These are phyloP conservation scores for Poeciliopsis gracilis DNA, from an alignment of 2,797 vertebrate genomes.

Conservation along the genomic window DNA sequence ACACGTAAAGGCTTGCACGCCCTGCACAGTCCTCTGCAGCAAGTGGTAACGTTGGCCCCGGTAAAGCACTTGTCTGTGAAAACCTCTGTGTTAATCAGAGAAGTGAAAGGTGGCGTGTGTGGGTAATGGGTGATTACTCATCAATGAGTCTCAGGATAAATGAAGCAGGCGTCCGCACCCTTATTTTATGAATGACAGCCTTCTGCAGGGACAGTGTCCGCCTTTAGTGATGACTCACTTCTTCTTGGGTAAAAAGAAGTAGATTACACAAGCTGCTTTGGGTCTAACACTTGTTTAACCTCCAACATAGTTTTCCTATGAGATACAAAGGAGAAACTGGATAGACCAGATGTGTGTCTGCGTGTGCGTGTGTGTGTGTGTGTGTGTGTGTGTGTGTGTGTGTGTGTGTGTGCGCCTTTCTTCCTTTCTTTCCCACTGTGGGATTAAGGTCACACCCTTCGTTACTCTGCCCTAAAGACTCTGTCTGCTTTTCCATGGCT, in stretches of 20 bases:
- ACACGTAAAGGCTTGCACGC: conserved; percentile 60
- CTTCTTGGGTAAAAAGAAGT: background rate
- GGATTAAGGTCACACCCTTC: conserved; percentile 70
- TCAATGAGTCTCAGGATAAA: conserved; percentile 18
- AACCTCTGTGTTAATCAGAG: conserved; percentile 7
- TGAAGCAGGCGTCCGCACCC: conserved; percentile 51
- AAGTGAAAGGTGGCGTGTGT: background rate
- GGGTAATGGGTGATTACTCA: conserved; percentile 31
- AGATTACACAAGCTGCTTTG: conserved; percentile 15
- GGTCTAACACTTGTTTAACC: conserved; percentile 24
- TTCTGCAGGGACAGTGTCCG: conserved; percentile 14
- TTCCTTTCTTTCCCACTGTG: conserved; percentile 41
- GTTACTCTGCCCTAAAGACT: conserved; percentile 18
- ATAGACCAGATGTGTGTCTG: conserved; percentile 56
- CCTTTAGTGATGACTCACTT: conserved; percentile 33
- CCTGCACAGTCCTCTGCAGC: conserved; percentile 10
- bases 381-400: background rate
- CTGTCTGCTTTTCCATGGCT: conserved; percentile 10
- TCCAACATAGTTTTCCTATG: conserved; percentile 43
- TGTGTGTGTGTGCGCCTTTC: conserved; percentile 3
- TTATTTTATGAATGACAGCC: conserved; percentile 24
- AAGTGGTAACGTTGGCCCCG: background rate
- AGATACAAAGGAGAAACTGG: conserved; percentile 61
- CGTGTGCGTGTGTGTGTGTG: conserved; percentile 2
- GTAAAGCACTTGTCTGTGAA: conserved; percentile 37